Percentiles rank a stretch among this genome's conserved stretches.
phyloP scores from a whole-genome alignment of 2,113 vertebrate genomes.

The Petrocephalus zakoni region DNA sequence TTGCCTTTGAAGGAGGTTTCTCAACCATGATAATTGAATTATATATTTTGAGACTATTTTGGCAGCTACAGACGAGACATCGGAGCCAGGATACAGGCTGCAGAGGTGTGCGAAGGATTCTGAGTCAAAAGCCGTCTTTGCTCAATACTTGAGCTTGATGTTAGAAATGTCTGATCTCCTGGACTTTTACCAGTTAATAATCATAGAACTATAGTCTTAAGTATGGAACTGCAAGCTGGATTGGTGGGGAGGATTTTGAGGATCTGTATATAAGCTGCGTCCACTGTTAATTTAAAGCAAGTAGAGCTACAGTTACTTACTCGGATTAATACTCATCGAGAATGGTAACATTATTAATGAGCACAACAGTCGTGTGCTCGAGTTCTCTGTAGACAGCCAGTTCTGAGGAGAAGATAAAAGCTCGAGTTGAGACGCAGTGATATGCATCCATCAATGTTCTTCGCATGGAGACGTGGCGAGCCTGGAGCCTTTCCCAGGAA shows the following conservation, averaged over 20 bases:
- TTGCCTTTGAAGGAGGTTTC: slow-evolving; percentile 41
- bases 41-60: slow-evolving; percentile 41
- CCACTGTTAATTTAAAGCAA: background rate
- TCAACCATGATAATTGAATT: slow-evolving; percentile 47
- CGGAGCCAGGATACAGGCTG: background rate
- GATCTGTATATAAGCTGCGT: background rate
- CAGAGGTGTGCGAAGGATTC: background rate
- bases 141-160: background rate
- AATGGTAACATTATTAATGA: background rate
- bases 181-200: background rate
- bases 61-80: background rate
- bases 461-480: too few relatives aligned
- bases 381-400: background rate
- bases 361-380: background rate
- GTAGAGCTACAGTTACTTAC: background rate
- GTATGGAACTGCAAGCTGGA: background rate
- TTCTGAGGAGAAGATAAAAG: background rate
- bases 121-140: background rate
- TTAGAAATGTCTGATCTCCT: background rate
- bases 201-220: background rate
- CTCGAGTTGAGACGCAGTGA: background rate
- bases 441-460: background rate
- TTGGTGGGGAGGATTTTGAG: background rate
- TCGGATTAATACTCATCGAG: background rate
- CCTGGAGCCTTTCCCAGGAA: too few relatives aligned